Conservation (phyloP, 1,140 invertebrate species). For the Phocides pigmalion region DNA sequence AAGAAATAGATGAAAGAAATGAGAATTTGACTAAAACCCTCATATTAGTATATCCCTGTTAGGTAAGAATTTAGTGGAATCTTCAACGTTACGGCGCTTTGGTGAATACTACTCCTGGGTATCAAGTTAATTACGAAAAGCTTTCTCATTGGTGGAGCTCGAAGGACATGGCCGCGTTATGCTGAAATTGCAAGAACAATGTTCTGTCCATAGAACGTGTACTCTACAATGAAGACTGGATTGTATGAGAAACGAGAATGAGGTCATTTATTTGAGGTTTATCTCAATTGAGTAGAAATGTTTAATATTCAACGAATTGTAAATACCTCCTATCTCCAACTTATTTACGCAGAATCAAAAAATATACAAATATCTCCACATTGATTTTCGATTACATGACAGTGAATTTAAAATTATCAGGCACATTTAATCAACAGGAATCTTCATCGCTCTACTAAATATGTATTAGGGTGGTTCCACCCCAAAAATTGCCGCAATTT, state of each 20-base stretch:
- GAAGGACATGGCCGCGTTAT: slow-evolving; percentile 56
- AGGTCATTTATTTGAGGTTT: neutral
- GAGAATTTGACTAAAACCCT: neutral
- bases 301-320: neutral
- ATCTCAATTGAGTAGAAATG: neutral
- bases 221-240: neutral
- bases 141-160: slow-evolving; percentile 23
- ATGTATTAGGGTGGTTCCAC: slow-evolving; percentile 51
- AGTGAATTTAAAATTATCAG: slow-evolving; percentile 2
- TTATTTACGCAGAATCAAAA: neutral
- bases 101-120: no score
- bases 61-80: no score
- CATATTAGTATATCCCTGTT: no score
- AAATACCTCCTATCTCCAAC: neutral
- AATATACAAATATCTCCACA: neutral
- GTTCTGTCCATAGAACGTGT: slow-evolving; percentile 36
- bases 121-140: no score
- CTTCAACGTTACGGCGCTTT: no score
- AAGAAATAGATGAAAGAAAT: no score
- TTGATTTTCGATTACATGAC: slow-evolving; percentile 20
- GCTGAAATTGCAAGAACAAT: slow-evolving; percentile 50
- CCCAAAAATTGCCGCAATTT: slow-evolving; percentile 75
- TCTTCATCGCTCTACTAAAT: slow-evolving; percentile 40
- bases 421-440: slow-evolving; percentile 24
- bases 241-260: no score